These are phyloP conservation scores for Diorhabda sublineata DNA, from an alignment of 1,140 invertebrate genomes.

Conservation along the genomic window DNA sequence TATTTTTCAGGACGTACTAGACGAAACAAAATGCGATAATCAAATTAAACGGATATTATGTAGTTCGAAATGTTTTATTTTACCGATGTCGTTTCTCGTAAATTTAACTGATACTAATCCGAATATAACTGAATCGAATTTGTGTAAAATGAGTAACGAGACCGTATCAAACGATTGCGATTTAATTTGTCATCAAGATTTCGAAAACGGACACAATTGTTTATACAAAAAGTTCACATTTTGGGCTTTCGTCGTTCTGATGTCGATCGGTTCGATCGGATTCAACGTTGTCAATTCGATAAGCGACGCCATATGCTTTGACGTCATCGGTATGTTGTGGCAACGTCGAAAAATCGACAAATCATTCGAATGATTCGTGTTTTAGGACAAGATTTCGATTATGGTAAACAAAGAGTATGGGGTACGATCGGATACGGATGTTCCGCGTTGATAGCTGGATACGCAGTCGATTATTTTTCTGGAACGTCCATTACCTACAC, in stretches of 20 bases:
- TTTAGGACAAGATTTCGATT: constrained; percentile 58
- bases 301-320: constrained; percentile 77
- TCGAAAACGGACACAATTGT: constrained; percentile 19
- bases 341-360: too few relatives aligned
- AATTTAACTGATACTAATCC: too few relatives aligned
- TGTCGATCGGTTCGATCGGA: constrained; percentile 67
- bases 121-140: not conserved
- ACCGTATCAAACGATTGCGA: not conserved
- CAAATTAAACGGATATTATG: constrained; percentile 23
- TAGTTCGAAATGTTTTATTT: constrained; percentile 29
- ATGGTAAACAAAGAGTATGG: constrained; percentile 74
- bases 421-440: constrained; percentile 72
- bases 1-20: not conserved
- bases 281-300: constrained; percentile 75
- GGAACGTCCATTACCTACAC: constrained; percentile 59
- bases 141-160: too few relatives aligned
- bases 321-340: constrained; percentile 62
- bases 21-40: constrained; percentile 20
- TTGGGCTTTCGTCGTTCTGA: constrained; percentile 67
- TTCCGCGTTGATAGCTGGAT: constrained; percentile 64
- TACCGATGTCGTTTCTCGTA: constrained; percentile 18
- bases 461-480: constrained; percentile 57
- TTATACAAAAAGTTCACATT: constrained; percentile 50
- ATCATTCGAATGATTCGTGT: not conserved
- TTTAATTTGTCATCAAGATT: constrained; percentile 10